A percentile compares a stretch with the other conserved stretches of the same genome.
Conservation (phyloP, 2,113 vertebrate genomes). For the Chionodraco myersi region DNA sequence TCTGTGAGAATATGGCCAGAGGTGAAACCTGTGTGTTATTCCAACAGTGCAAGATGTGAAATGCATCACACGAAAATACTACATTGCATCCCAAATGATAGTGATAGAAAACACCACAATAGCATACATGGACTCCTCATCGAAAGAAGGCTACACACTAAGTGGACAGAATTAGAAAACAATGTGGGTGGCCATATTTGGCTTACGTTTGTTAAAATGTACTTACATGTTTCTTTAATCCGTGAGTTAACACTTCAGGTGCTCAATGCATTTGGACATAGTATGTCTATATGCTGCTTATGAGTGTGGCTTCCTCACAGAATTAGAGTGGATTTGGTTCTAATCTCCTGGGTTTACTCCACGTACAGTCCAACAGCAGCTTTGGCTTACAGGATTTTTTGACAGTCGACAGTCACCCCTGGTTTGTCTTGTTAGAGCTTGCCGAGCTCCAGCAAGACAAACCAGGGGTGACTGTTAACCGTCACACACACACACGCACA, state of each 20-base stretch:
- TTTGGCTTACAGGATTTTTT: constrained; percentile 41
- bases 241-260: constrained; percentile 1
- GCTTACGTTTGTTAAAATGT: not conserved
- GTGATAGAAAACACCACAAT: not conserved
- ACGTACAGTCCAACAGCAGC: constrained; percentile 38
- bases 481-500: not conserved
- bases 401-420: constrained; percentile 66
- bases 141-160: no score
- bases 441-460: not conserved
- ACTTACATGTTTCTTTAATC: constrained; percentile 10
- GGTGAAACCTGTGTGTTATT: constrained; percentile 36
- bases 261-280: not conserved
- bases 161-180: not conserved
- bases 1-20: constrained; percentile 33
- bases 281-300: constrained; percentile 9
- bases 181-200: not conserved
- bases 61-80: not conserved
- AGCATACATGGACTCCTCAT: not conserved
- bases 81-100: not conserved
- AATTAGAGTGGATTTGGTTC: constrained; percentile 26
- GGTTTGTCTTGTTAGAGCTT: constrained; percentile 61
- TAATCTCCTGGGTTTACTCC: constrained; percentile 51
- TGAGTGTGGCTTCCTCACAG: constrained; percentile 17
- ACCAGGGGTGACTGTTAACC: constrained; percentile 23
- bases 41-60: not conserved